Conservation (phyloP, 1,140 invertebrate genomes). For the Drosophila lacteicornis region DNA sequence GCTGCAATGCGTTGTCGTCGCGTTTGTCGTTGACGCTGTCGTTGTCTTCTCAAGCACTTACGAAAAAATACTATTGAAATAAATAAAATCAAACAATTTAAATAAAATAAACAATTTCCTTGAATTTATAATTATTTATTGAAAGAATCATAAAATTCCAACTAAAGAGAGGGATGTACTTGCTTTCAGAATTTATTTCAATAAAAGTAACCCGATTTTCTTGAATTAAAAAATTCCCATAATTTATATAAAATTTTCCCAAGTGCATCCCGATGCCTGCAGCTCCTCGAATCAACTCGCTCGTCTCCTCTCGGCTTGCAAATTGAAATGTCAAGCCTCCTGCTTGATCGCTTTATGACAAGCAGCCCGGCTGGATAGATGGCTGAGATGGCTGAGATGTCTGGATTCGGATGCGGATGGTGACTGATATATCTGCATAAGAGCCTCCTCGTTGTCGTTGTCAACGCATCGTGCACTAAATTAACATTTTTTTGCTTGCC, state of each 20-base stretch:
- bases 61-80: neutral
- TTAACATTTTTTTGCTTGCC: conserved; percentile 68
- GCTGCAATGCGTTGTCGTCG: conserved; percentile 30
- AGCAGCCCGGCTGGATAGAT: conserved; percentile 58
- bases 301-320: conserved; percentile 62
- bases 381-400: conserved; percentile 18
- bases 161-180: too few species aligned
- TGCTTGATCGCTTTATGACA: conserved; percentile 80
- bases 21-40: conserved; percentile 9
- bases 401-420: conserved; percentile 40
- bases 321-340: conserved; percentile 80
- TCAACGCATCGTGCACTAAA: conserved; percentile 80
- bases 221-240: neutral
- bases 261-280: conserved; percentile 16
- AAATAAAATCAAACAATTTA: neutral
- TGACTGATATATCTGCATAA: conserved; percentile 82
- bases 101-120: neutral
- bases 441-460: conserved; percentile 52
- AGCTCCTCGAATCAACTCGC: conserved; percentile 25
- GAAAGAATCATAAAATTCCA: too few species aligned
- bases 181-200: neutral
- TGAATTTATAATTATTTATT: neutral
- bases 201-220: neutral
- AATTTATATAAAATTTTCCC: neutral
- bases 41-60: conserved; percentile 5